Evolutionary conservation across 35 echinoderm and acorn worm species (phyloP).

Genomic region (Strongylocentrotus purpuratus): DNA sequence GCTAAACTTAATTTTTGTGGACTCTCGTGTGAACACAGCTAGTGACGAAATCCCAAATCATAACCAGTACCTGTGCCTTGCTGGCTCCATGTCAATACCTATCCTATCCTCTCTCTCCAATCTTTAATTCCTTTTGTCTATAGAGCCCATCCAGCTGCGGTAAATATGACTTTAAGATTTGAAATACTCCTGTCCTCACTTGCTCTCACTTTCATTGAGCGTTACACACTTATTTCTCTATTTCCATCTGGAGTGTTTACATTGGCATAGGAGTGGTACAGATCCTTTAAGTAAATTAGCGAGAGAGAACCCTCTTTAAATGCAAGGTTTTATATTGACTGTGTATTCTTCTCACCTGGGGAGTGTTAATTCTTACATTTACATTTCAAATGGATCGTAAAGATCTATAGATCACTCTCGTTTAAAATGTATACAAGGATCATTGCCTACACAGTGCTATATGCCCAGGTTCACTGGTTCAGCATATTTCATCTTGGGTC

Average conservation of each 20-base stretch:
- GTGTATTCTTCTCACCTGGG: not conserved
- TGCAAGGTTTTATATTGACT: not conserved
- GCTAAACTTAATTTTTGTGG: too few species aligned
- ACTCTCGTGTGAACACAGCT: too few species aligned
- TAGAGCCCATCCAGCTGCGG: not conserved
- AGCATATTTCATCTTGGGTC: not conserved
- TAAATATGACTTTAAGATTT: not conserved
- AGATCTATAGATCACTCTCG: not conserved
- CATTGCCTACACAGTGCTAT: not conserved
- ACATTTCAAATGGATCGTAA: not conserved
- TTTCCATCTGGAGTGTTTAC: not conserved
- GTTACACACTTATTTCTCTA: not conserved
- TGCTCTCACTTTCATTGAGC: not conserved
- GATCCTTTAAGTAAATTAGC: not conserved
- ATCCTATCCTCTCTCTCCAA: not conserved
- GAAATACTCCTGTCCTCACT: not conserved
- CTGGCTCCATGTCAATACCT: not conserved
- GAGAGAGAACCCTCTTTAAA: not conserved
- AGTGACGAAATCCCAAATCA: too few species aligned
- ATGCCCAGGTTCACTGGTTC: not conserved
- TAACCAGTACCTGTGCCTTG: too few species aligned
- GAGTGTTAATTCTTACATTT: not conserved
- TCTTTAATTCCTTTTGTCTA: not conserved
- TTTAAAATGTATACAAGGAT: slow-evolving; percentile 18
- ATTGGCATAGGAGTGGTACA: not conserved